phyloP scores from a whole-genome alignment of 2,888 invertebrate genomes.

The Latheticus oryzae region DNA sequence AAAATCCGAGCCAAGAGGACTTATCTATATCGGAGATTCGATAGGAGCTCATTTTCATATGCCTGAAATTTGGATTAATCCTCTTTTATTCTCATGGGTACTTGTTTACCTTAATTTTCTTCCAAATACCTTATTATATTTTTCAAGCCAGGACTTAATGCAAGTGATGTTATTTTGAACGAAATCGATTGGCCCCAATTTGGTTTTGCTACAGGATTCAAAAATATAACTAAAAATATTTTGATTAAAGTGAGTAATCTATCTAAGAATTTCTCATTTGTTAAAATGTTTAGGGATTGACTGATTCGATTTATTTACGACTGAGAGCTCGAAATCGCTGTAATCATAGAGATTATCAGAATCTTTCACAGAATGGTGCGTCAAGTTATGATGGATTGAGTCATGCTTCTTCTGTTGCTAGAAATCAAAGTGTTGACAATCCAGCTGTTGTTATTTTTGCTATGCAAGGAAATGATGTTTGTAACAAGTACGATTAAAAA shows the following conservation, averaged over 20 bases:
- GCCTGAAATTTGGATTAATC: slow-evolving; percentile 65
- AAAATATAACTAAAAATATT: slow-evolving; percentile 54
- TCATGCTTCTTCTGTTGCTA: slow-evolving; percentile 57
- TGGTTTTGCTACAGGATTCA: slow-evolving; percentile 64
- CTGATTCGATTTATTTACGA: slow-evolving; percentile 58
- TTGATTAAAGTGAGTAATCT: slow-evolving; percentile 49
- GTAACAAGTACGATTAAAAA: slow-evolving; percentile 61
- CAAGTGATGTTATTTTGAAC: slow-evolving; percentile 64
- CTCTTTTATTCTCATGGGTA: slow-evolving; percentile 58
- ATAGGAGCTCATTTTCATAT: slow-evolving; percentile 68
- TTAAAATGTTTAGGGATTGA: slow-evolving; percentile 50
- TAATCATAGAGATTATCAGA: slow-evolving; percentile 68
- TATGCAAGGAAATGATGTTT: slow-evolving; percentile 68
- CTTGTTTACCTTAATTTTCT: slow-evolving; percentile 1
- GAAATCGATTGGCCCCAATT: slow-evolving; percentile 68
- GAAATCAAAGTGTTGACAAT: slow-evolving; percentile 61
- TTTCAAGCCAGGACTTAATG: slow-evolving; percentile 53
- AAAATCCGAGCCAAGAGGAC: slow-evolving; percentile 49
- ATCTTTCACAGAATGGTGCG: slow-evolving; percentile 66
- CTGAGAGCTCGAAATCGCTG: slow-evolving; percentile 64
- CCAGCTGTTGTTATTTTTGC: slow-evolving; percentile 65
- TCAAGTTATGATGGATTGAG: slow-evolving; percentile 51
- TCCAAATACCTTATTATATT: not conserved
- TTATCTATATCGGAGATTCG: slow-evolving; percentile 63
- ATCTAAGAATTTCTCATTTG: not conserved